These are phyloP conservation scores for Lates japonicus DNA, from an alignment of 2,797 vertebrate genomes.

Conservation along the genomic window DNA sequence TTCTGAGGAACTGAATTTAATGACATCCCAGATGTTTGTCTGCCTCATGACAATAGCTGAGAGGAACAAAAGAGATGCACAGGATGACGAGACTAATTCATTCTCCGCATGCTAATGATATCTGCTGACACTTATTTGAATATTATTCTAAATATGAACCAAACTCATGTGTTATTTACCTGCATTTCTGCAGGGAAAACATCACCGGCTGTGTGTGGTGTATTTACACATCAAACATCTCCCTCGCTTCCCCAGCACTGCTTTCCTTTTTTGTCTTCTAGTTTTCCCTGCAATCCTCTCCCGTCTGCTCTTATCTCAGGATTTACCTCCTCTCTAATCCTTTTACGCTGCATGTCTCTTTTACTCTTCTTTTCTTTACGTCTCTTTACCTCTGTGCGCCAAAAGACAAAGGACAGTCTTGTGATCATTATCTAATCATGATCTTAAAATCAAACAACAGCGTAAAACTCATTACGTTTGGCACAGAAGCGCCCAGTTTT, in stretches of 20 bases:
- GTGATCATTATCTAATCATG: conserved; percentile 13
- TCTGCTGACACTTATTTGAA: conserved; percentile 69
- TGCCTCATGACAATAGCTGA: conserved; percentile 45
- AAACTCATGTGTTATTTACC: conserved; percentile 79
- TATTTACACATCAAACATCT: conserved; percentile 83
- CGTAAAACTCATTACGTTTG: conserved; percentile 26
- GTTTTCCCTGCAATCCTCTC: conserved; percentile 32
- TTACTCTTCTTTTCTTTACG: conserved; percentile 5
- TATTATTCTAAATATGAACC: conserved; percentile 72
- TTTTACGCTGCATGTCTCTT: conserved; percentile 9
- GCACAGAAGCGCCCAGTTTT: background rate
- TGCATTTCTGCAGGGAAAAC: conserved; percentile 76
- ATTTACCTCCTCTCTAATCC: conserved; percentile 21
- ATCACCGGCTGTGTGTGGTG: conserved; percentile 56
- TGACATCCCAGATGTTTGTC: conserved; percentile 46
- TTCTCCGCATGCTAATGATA: conserved; percentile 55
- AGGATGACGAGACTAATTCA: conserved; percentile 27
- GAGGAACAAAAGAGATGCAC: conserved; percentile 54
- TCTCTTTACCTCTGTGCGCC: background rate
- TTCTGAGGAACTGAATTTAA: conserved; percentile 43
- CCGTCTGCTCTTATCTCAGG: conserved; percentile 43
- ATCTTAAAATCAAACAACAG: conserved; percentile 24
- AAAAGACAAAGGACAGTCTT: conserved; percentile 8
- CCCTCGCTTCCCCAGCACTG: conserved; percentile 42
- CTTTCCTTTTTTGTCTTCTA: conserved; percentile 45